A percentile compares a stretch with the other conserved stretches of the same genome.
These are phyloP conservation scores for Bedellia somnulentella DNA, from an alignment of 2,888 invertebrate genomes.

Conservation along the genomic window DNA sequence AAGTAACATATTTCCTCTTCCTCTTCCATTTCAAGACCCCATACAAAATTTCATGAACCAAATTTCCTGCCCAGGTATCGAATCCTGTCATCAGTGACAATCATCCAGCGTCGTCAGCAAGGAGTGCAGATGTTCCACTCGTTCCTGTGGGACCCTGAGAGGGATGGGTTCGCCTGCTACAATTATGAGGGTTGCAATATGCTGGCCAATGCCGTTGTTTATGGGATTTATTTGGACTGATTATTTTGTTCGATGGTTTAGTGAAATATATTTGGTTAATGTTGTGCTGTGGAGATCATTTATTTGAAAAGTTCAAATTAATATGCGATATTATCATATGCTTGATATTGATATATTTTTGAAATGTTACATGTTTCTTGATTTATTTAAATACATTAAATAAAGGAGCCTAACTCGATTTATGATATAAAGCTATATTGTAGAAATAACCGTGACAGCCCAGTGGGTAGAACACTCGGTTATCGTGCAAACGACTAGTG, in stretches of 20 bases:
- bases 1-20: no score
- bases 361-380: neutral
- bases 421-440: no score
- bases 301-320: neutral
- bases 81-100: conserved; percentile 63
- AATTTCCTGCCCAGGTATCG: conserved; percentile 60
- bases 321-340: neutral
- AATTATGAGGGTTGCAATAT: conserved; percentile 66
- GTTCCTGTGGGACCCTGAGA: conserved; percentile 70
- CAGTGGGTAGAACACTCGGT: no score
- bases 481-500: no score
- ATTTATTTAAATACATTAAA: no score
- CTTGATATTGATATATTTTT: neutral
- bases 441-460: no score
- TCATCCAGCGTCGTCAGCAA: conserved; percentile 70
- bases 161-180: conserved; percentile 64
- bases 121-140: conserved; percentile 63
- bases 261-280: neutral
- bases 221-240: conserved; percentile 71
- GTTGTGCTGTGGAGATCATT: neutral
- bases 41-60: neutral
- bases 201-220: conserved; percentile 65
- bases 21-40: neutral
- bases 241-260: neutral
- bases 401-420: no score